Evolutionary conservation across 2,797 vertebrate species (phyloP).

Genomic region (Pipistrellus pipistrellus): DNA sequence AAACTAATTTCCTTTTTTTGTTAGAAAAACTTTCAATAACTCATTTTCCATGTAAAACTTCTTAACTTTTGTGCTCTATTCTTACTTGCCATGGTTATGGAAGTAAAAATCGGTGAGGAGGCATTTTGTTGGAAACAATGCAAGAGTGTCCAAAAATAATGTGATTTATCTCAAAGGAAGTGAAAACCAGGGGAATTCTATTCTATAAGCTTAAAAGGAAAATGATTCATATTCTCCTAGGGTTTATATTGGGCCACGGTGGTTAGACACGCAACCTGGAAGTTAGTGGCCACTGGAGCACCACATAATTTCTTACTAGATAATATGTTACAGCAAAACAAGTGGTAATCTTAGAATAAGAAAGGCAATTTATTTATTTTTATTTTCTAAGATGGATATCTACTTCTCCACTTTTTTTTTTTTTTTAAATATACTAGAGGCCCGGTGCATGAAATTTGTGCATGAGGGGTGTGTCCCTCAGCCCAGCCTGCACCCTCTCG

Average conservation of each 20-base stretch:
- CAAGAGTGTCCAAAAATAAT: slow-evolving; percentile 46
- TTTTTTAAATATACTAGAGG: too few relatives aligned
- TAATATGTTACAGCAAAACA: background rate
- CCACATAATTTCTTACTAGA: background rate
- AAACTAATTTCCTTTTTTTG: background rate
- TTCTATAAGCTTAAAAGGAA: slow-evolving; percentile 53
- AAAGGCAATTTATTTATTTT: background rate
- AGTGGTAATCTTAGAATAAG: background rate
- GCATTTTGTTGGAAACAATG: slow-evolving; percentile 59
- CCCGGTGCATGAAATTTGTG: too few relatives aligned
- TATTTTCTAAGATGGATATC: background rate
- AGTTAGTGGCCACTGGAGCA: background rate
- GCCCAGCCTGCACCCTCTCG: too few relatives aligned
- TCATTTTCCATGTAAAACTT: slow-evolving; percentile 17
- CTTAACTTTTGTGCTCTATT: slow-evolving; percentile 35
- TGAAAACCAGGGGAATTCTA: slow-evolving; percentile 57
- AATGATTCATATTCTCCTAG: slow-evolving; percentile 27
- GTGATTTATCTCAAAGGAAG: slow-evolving; percentile 66
- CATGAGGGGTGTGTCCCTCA: too few relatives aligned
- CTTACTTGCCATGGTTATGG: slow-evolving; percentile 9
- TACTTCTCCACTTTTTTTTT: background rate
- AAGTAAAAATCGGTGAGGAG: slow-evolving; percentile 40
- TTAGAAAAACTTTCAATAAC: slow-evolving; percentile 31
- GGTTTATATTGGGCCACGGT: background rate
- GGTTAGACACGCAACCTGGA: background rate